These are phyloP conservation scores for Hofmannophila pseudospretella DNA, from an alignment of 2,888 invertebrate species.

Conservation along the genomic window DNA sequence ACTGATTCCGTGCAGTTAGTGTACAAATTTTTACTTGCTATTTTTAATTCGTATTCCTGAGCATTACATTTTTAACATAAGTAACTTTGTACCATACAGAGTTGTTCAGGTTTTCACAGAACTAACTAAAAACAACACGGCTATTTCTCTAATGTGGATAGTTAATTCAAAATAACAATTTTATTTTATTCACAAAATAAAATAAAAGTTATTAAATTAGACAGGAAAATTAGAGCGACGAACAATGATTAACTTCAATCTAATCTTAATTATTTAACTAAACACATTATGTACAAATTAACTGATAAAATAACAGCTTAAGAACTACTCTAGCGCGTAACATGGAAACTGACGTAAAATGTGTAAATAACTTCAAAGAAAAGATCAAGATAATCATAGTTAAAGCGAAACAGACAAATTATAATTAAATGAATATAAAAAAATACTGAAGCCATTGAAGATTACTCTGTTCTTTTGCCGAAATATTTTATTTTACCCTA, in stretches of 20 bases:
- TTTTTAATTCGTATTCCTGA: too few species aligned
- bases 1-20: too few species aligned
- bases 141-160: too few species aligned
- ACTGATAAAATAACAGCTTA: neutral
- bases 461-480: neutral
- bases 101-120: too few species aligned
- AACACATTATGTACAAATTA: slow-evolving; percentile 23
- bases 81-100: too few species aligned
- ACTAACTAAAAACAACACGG: too few species aligned
- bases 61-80: too few species aligned
- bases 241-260: slow-evolving; percentile 73
- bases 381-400: slow-evolving; percentile 75
- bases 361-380: slow-evolving; percentile 38
- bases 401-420: slow-evolving; percentile 4
- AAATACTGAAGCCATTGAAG: slow-evolving; percentile 1
- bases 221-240: slow-evolving; percentile 32
- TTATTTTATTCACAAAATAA: too few species aligned
- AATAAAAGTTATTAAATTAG: too few species aligned
- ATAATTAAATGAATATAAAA: slow-evolving; percentile 1
- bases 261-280: slow-evolving; percentile 42
- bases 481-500: neutral
- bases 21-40: too few species aligned
- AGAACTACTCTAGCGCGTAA: neutral
- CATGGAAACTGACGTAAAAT: neutral
- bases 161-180: too few species aligned